Evolutionary conservation across 2,797 vertebrate genomes (phyloP).

Genomic region (Myotis daubentonii): DNA sequence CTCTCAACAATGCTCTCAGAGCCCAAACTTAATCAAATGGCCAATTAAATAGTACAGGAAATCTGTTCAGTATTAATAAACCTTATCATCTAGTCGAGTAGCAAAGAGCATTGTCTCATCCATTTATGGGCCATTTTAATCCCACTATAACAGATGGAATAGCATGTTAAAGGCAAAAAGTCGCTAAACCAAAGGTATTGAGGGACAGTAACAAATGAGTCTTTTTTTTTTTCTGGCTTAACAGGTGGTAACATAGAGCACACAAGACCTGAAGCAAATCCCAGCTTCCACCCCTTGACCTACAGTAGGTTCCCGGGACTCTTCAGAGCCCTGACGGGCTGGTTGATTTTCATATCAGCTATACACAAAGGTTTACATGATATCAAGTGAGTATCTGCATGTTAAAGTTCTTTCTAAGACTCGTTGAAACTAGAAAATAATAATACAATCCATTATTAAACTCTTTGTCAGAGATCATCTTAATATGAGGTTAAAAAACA

Average conservation of each 20-base stretch:
- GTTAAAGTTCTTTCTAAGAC: background rate
- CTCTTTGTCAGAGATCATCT: background rate
- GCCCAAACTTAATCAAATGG: background rate
- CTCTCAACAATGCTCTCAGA: background rate
- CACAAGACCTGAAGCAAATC: background rate
- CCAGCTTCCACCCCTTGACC: background rate
- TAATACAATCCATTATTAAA: background rate
- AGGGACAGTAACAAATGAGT: background rate
- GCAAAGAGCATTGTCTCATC: background rate
- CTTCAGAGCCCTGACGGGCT: background rate
- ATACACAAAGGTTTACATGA: background rate
- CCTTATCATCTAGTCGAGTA: background rate
- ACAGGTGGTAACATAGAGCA: background rate
- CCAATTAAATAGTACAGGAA: background rate
- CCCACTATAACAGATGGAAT: background rate
- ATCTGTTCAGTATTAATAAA: background rate
- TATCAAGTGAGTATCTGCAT: background rate
- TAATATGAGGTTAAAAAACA: background rate
- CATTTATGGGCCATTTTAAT: background rate
- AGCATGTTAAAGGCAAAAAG: background rate
- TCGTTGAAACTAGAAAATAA: slow-evolving; percentile 40
- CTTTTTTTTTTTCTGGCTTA: background rate
- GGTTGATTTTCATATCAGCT: background rate
- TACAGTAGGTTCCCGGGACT: background rate
- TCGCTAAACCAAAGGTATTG: background rate